A percentile compares a stretch with the other conserved stretches of the same genome.
phyloP scores from a whole-genome alignment of 2,888 invertebrate genomes.

The Nudaria mundana region DNA sequence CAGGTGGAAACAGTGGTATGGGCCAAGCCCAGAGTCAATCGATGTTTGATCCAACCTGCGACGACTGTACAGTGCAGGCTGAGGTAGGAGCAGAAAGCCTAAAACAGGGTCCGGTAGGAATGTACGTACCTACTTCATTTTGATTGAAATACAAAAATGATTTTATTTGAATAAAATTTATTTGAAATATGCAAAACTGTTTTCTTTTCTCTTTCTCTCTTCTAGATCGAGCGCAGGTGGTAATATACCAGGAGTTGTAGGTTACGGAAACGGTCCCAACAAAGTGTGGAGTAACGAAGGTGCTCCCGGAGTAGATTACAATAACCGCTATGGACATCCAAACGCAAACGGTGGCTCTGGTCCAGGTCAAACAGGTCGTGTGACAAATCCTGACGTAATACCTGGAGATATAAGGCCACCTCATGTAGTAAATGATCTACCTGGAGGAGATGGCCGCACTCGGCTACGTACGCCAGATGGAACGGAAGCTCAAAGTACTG shows the following conservation, averaged over 20 bases:
- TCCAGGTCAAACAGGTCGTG: conserved; percentile 13
- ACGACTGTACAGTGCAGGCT: conserved; percentile 80
- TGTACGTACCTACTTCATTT: conserved; percentile 21
- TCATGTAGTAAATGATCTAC: conserved; percentile 8
- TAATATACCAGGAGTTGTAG: too few relatives aligned
- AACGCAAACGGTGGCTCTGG: conserved; percentile 8
- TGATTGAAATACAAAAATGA: background rate
- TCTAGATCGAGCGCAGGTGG: too few relatives aligned
- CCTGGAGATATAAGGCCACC: conserved; percentile 13
- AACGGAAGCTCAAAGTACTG: conserved; percentile 1
- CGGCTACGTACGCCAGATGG: conserved; percentile 1
- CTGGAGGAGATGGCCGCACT: background rate
- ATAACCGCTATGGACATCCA: background rate
- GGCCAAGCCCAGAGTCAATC: conserved; percentile 95
- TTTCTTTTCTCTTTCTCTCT: too few relatives aligned
- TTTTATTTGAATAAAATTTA: too few relatives aligned
- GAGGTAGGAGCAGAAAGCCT: conserved; percentile 48
- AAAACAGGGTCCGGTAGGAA: conserved; percentile 34
- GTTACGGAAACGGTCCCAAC: conserved; percentile 15
- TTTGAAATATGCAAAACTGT: too few relatives aligned
- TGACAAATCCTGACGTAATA: conserved; percentile 10
- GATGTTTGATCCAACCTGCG: conserved; percentile 84
- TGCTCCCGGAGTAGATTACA: conserved; percentile 2
- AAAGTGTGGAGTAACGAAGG: conserved; percentile 10
- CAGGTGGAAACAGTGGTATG: conserved; percentile 91